Base-by-base conservation (phyloP, 1,140 invertebrate species). In the Tetragonula clypearis region DNA sequence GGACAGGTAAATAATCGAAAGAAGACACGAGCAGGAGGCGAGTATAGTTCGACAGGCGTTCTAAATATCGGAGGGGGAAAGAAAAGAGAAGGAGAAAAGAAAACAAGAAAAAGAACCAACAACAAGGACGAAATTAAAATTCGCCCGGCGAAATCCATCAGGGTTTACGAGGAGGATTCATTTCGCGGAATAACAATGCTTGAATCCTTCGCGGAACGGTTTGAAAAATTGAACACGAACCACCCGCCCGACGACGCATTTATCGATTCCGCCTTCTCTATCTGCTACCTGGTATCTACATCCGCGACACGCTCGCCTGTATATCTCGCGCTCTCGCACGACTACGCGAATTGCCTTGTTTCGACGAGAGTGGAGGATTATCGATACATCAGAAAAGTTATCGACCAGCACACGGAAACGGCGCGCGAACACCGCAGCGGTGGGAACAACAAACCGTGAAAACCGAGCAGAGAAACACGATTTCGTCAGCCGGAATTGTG, bases 331-430 rank as follows among this genome's bases (percentile, higher is more conserved):
- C 58, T 66, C 75, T 84, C 79, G 56, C 69, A 55, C 66, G 69
- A 49, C 60, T 75, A 58, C 41, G 81, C 35, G 53, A 60, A 73
- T 87, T 73, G 71, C 49, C 73, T 30, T 73, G 75, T 68, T n/a
- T 56, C 82, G 86, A 76, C 55, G 49, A 66, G 49, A 30, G 30
- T 30, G 30, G 30, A 66, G 62, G 75, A 65, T 66, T 60, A 87
- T 79, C 86, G 60, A 81, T 81, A 75, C 58, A 68, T 69, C 69
- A 41, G 55, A 26, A 65, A 79, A 68, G 60, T 73, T 87, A 88
- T 88, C 35, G 77, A 73, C 60, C 60, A 35, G 35, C 35, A 41
- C 60, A 23, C 71, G 21, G 69, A 68, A 87, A 68, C 65, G 58
- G 8, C 68, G 60, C 55, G 41, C 4, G 4, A 41, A 74, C 17